Percentiles rank a stretch among this genome's conserved stretches.
phyloP scores from a whole-genome alignment of 1,140 invertebrate species.

The Drosophila littoralis region DNA sequence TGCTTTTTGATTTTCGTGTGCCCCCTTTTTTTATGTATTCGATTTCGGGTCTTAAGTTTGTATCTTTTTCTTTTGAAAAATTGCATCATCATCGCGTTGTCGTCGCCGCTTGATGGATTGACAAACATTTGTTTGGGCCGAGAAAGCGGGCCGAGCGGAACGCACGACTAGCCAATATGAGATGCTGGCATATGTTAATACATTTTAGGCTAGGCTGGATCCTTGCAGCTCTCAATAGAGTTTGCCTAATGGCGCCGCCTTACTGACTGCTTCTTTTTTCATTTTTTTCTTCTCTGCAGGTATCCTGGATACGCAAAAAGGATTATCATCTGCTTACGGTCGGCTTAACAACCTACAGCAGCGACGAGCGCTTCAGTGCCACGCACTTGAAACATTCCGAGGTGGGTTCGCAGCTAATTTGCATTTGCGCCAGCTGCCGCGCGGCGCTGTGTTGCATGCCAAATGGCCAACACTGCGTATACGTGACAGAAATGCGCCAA shows the following conservation, averaged over 20 bases:
- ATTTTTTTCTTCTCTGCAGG: slow-evolving; percentile 84
- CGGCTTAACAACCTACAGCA: slow-evolving; percentile 92
- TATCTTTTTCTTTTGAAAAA: slow-evolving; percentile 59
- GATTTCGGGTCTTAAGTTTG: slow-evolving; percentile 29
- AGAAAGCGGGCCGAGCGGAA: background rate
- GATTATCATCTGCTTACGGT: slow-evolving; percentile 93
- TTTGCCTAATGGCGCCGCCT: slow-evolving; percentile 63
- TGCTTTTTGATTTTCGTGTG: slow-evolving; percentile 74
- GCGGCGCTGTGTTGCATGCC: slow-evolving; percentile 6
- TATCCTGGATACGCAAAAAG: slow-evolving; percentile 93
- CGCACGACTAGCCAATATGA: slow-evolving; percentile 41
- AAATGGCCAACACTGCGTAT: slow-evolving; percentile 42
- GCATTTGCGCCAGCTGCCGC: slow-evolving; percentile 42
- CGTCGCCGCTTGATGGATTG: slow-evolving; percentile 76
- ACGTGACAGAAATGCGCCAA: slow-evolving; percentile 55
- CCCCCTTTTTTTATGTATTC: slow-evolving; percentile 33
- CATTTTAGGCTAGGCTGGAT: slow-evolving; percentile 25
- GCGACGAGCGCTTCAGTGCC: slow-evolving; percentile 93
- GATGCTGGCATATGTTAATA: slow-evolving; percentile 63
- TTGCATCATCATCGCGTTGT: slow-evolving; percentile 77
- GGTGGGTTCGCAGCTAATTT: slow-evolving; percentile 85
- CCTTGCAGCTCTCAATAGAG: slow-evolving; percentile 44
- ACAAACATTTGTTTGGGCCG: slow-evolving; percentile 69
- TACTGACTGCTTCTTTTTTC: slow-evolving; percentile 10
- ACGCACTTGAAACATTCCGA: slow-evolving; percentile 93